Conservation (phyloP, 2,113 vertebrate genomes). For the Malurus elegans region DNA sequence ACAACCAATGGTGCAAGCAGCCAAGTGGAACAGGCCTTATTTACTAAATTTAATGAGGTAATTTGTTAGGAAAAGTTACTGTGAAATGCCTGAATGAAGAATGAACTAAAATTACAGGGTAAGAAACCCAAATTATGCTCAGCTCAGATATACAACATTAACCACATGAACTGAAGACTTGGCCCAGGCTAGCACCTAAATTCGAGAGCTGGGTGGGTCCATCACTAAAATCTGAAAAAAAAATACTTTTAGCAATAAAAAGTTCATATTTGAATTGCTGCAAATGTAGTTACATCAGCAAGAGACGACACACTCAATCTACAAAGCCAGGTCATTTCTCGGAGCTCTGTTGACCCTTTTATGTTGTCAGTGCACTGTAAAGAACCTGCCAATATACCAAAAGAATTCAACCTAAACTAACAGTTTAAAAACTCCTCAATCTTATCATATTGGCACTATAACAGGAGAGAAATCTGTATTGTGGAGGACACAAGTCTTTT, state of each 20-base stretch:
- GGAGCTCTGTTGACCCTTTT: background rate
- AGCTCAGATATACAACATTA: background rate
- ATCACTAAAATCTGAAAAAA: background rate
- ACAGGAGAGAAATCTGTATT: background rate
- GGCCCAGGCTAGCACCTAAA: background rate
- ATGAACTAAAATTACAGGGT: background rate
- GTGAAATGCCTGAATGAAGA: background rate
- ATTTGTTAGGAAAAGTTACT: slow-evolving; percentile 23
- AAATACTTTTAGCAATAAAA: background rate
- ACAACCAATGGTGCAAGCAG: background rate
- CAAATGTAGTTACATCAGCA: background rate
- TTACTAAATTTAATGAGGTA: slow-evolving; percentile 18
- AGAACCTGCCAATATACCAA: background rate
- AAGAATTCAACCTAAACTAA: background rate
- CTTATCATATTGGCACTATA: rapidly evolving
- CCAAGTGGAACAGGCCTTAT: slow-evolving; percentile 36
- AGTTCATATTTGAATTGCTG: background rate
- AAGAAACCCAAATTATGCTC: background rate
- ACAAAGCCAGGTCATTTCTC: background rate
- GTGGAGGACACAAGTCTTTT: background rate
- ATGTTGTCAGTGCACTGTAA: background rate
- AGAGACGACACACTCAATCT: background rate
- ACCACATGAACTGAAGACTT: background rate
- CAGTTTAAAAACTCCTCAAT: background rate
- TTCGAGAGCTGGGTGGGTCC: background rate